A percentile compares a stretch with the other conserved stretches of the same genome.
Evolutionary conservation across 2,113 vertebrate genomes (phyloP).

Genomic region (Chionis minor): DNA sequence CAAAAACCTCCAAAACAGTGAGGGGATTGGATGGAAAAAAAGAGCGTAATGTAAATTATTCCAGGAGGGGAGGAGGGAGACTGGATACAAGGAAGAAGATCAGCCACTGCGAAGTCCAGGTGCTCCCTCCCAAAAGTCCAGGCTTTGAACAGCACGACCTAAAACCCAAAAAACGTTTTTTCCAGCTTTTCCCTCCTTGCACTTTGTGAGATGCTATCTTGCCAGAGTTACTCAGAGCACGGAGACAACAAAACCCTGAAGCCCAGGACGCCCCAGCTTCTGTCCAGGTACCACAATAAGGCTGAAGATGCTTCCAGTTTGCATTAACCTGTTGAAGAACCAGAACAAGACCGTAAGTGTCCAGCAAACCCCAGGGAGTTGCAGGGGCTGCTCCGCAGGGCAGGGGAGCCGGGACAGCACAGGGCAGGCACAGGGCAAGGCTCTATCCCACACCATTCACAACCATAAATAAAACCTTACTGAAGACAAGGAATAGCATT

Average conservation of each 20-base stretch:
- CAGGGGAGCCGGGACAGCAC: not conserved
- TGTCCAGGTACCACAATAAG: not conserved
- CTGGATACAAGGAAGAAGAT: not conserved
- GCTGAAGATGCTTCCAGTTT: not conserved
- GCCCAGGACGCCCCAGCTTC: not conserved
- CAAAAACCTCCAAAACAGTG: not conserved
- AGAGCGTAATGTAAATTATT: not conserved
- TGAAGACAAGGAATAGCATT: not conserved
- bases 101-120: not conserved
- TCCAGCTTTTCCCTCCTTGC: not conserved
- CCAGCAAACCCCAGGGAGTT: not conserved
- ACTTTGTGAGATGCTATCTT: not conserved
- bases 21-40: not conserved
- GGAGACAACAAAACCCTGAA: not conserved
- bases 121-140: not conserved
- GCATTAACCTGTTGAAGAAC: not conserved
- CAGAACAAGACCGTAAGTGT: not conserved
- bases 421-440: not conserved
- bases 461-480: accelerated
- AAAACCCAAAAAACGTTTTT: not conserved
- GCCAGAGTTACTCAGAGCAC: not conserved
- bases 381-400: too few relatives aligned
- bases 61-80: not conserved
- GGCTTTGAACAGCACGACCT: not conserved
- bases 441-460: not conserved